Evolutionary conservation across 2,888 invertebrate genomes (phyloP).

Genomic region (Terebella lapidaria): DNA sequence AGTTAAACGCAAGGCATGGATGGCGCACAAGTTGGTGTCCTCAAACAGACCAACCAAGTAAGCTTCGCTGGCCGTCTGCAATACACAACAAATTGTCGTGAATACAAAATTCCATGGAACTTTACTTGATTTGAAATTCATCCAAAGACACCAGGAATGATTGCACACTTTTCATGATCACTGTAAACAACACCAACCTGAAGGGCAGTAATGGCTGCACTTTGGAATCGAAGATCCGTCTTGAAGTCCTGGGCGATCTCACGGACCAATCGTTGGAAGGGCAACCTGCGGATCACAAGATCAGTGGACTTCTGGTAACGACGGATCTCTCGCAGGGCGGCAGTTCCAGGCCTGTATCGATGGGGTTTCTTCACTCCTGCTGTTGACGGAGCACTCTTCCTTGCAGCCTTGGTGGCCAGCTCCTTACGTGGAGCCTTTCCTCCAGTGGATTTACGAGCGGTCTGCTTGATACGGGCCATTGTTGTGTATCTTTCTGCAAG

Average conservation of each 20-base stretch:
- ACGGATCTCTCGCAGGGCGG: slow-evolving; percentile 60
- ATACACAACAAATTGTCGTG: too few species aligned
- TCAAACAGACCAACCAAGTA: too few species aligned
- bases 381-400: slow-evolving; percentile 53
- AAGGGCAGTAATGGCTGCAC: slow-evolving; percentile 53
- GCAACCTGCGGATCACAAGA: slow-evolving; percentile 51
- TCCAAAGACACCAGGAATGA: too few species aligned
- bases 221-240: too few species aligned
- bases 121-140: too few species aligned
- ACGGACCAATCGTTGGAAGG: slow-evolving; percentile 54
- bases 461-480: slow-evolving; percentile 43
- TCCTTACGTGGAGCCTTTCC: slow-evolving; percentile 54
- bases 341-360: slow-evolving; percentile 53
- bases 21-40: slow-evolving; percentile 96
- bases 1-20: slow-evolving; percentile 92
- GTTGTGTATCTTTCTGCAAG: too few species aligned
- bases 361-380: slow-evolving; percentile 54
- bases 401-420: slow-evolving; percentile 53
- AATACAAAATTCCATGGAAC: too few species aligned
- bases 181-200: too few species aligned
- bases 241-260: too few species aligned
- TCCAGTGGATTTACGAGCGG: slow-evolving; percentile 53
- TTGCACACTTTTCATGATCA: too few species aligned
- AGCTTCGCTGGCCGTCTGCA: slow-evolving; percentile 21
- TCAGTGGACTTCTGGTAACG: slow-evolving; percentile 54